These are phyloP conservation scores for Acholoe squamosa DNA, from an alignment of 2,888 invertebrate genomes.

Conservation along the genomic window DNA sequence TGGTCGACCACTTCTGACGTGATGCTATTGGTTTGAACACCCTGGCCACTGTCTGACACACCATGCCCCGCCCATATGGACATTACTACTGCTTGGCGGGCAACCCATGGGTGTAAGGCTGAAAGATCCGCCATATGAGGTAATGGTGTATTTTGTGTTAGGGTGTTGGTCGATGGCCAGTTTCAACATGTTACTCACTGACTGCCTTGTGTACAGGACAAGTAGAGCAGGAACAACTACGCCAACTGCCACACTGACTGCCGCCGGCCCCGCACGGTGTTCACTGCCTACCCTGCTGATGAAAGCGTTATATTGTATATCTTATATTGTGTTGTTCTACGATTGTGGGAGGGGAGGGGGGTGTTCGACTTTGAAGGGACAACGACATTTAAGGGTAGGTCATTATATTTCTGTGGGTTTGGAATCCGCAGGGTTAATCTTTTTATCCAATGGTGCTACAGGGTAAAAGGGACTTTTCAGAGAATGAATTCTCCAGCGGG, in stretches of 20 bases:
- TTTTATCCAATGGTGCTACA: constrained; percentile 55
- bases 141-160: too few relatives aligned
- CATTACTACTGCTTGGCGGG: too few relatives aligned
- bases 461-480: constrained; percentile 20
- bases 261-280: neutral
- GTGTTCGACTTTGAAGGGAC: neutral
- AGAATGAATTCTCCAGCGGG: neutral
- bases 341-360: neutral
- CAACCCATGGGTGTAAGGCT: too few relatives aligned
- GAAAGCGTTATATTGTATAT: neutral
- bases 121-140: too few relatives aligned
- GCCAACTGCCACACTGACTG: constrained; percentile 21
- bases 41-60: constrained; percentile 13
- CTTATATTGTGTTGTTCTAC: neutral
- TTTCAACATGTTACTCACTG: too few relatives aligned
- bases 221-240: neutral
- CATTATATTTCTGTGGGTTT: neutral
- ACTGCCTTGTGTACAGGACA: too few relatives aligned
- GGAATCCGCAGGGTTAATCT: neutral
- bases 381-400: neutral
- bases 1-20: constrained; percentile 91
- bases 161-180: too few relatives aligned
- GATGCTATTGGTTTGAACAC: constrained; percentile 31
- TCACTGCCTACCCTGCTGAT: neutral
- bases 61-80: neutral